These are phyloP conservation scores for Calliopum simillimum DNA, from an alignment of 2,888 invertebrate species.

Conservation along the genomic window DNA sequence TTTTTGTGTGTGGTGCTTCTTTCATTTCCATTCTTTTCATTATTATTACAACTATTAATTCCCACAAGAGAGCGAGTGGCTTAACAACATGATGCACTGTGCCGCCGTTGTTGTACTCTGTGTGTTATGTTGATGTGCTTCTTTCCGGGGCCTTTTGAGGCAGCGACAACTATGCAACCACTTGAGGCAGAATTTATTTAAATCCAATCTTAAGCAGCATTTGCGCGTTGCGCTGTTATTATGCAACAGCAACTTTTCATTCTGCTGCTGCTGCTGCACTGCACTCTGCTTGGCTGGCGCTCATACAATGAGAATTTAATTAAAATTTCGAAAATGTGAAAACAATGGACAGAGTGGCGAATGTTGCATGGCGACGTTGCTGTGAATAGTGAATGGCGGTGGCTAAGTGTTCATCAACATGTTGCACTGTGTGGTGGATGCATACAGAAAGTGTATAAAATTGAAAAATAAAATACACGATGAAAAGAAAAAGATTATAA, in stretches of 20 bases:
- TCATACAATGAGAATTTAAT: constrained; percentile 41
- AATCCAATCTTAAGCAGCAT: constrained; percentile 28
- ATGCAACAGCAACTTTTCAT: constrained; percentile 13
- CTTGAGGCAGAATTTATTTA: constrained; percentile 24
- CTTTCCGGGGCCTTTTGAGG: too few relatives aligned
- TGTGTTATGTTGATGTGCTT: too few relatives aligned
- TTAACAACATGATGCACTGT: too few relatives aligned
- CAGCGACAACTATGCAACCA: too few relatives aligned
- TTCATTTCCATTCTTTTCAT: background rate
- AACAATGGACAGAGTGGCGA: constrained; percentile 34
- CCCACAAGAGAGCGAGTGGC: constrained; percentile 15
- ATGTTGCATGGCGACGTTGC: too few relatives aligned
- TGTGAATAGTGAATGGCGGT: too few relatives aligned
- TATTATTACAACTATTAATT: constrained; percentile 31
- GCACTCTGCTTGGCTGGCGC: constrained; percentile 26
- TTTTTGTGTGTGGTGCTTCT: background rate
- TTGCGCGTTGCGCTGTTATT: constrained; percentile 12
- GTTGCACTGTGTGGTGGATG: too few relatives aligned
- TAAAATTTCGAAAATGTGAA: constrained; percentile 42
- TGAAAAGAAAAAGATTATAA: too few relatives aligned
- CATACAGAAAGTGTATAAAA: too few relatives aligned
- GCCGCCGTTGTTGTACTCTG: too few relatives aligned
- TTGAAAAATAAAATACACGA: too few relatives aligned
- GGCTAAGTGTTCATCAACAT: too few relatives aligned
- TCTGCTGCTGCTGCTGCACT: constrained; percentile 2